phyloP scores from a whole-genome alignment of 1,140 invertebrate species.

The Apis laboriosa region DNA sequence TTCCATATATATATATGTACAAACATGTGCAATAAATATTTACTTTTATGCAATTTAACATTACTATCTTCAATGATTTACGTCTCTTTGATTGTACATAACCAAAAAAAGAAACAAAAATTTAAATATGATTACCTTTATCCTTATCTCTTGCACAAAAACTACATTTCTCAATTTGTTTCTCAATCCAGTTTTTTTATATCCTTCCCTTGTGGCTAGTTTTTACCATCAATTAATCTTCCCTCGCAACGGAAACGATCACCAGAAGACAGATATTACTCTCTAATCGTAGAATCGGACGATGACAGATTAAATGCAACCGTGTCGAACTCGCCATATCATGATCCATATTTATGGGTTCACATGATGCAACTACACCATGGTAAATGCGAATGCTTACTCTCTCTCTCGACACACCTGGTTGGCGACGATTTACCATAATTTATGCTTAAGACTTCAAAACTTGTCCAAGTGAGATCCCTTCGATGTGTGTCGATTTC shows the following conservation, averaged over 20 bases:
- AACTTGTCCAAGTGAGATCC: neutral
- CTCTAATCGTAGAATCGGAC: conserved; percentile 30
- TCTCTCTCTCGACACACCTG: conserved; percentile 30
- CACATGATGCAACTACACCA: conserved; percentile 57
- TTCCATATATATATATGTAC: too few species aligned
- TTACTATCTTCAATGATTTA: too few species aligned
- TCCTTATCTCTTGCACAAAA: neutral
- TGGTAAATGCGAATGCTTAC: neutral
- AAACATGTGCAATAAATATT: too few species aligned
- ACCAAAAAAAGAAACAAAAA: too few species aligned
- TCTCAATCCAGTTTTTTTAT: too few species aligned
- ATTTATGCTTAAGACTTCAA: conserved; percentile 21
- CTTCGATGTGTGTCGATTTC: neutral
- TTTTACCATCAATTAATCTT: conserved; percentile 7
- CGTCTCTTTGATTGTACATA: too few species aligned
- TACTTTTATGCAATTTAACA: too few species aligned
- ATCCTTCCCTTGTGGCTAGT: neutral
- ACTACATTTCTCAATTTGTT: too few species aligned
- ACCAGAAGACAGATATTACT: neutral
- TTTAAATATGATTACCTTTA: neutral
- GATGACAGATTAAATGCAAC: conserved; percentile 69
- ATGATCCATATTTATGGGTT: conserved; percentile 67
- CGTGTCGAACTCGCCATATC: conserved; percentile 50
- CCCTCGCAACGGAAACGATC: neutral
- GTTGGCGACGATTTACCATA: conserved; percentile 40